Base-by-base conservation (phyloP, 1,140 invertebrate genomes). In the Macrosteles quadrilineatus region DNA sequence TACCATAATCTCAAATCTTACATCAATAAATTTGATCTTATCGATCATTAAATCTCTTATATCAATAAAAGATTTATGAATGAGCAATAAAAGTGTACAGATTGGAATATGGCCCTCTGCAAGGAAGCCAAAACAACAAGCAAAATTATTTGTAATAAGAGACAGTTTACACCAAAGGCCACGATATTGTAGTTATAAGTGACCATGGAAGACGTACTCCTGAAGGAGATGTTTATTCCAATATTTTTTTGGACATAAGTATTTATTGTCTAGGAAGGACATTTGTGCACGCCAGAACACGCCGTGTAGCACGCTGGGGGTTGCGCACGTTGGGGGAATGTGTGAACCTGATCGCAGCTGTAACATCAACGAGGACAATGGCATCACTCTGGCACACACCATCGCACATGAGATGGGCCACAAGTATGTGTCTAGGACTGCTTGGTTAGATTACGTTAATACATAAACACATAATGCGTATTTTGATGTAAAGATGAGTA, bases 331-430 rank as follows among this genome's bases (percentile, higher is more conserved):
- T 59, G 91, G 90, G 1, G 93, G 94, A 23, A 95, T 97, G 91
- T 96, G 94, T 83, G 91, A 93, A 76, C 90, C 91, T 3, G 88
- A 91, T 76, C 86, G 90, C 45, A 94, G 91, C 74, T 97, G 94
- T 81, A 95, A 91, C 74, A 91, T 97, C 74, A 95, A 95, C 77
- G 92, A 96, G 80, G 94, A 97, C 83, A 95, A 94, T 78, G 94
- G 94, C 40, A 90, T 97, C 66, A 91, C 91, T 75, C 84, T 96
- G 67, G 93, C 94, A 4, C 94, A 94, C 80, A 97, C 94, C n/a
- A 92, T 97, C 73, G 92, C 94, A 17, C 94, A 97, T 78, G 94
- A 97, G 82, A 82, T 97, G 74, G 94, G 94, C 64, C 94, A 97
- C 84, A 96, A 96, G 94, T 96, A 9, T 47, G 68, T 69, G 6